Evolutionary conservation across 2,113 vertebrate genomes (phyloP).

Genomic region (Gobio gobio): DNA sequence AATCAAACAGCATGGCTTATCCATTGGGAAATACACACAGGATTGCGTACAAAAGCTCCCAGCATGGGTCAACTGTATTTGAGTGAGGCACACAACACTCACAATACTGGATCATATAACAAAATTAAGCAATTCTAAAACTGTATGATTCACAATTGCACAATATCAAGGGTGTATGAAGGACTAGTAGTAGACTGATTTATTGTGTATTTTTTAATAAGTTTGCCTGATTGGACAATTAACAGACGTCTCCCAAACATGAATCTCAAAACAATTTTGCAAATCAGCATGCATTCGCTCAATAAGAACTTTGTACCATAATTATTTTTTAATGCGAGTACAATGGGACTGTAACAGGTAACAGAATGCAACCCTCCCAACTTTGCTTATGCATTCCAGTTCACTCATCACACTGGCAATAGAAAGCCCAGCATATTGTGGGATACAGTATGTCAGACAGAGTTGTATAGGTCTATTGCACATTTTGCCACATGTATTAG

Average conservation of each 20-base stretch:
- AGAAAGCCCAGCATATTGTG: neutral
- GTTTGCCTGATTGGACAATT: neutral
- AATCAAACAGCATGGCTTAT: constrained; percentile 26
- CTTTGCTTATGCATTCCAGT: neutral
- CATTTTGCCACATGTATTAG: neutral
- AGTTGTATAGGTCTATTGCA: neutral
- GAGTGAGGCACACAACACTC: constrained; percentile 10
- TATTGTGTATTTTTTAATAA: neutral
- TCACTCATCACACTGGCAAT: neutral
- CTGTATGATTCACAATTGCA: neutral
- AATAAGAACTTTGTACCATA: neutral
- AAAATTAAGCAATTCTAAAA: constrained; percentile 15
- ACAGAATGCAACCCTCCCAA: neutral
- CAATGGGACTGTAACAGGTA: neutral
- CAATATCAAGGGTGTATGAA: neutral
- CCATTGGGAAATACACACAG: constrained; percentile 40
- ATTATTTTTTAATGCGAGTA: neutral
- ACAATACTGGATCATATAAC: neutral
- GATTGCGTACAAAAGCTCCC: constrained; percentile 14
- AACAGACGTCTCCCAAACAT: neutral
- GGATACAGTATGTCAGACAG: neutral
- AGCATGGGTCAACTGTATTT: constrained; percentile 17
- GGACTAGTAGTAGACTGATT: neutral
- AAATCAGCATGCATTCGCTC: neutral
- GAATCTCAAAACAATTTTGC: neutral